Evolutionary conservation across 2,888 invertebrate species (phyloP).

Genomic region (Callosobruchus maculatus): DNA sequence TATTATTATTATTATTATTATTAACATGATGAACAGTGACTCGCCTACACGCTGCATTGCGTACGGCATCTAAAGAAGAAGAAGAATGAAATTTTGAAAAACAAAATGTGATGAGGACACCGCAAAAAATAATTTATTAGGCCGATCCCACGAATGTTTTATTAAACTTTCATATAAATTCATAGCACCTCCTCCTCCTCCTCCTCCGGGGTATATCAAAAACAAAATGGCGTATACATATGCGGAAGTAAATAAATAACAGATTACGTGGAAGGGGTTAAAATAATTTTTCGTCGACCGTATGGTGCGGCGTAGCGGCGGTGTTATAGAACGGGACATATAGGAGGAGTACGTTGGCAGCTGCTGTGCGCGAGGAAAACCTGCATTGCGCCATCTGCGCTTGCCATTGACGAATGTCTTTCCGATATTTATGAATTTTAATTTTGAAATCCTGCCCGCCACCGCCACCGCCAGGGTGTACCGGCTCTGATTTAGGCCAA

Average conservation of each 20-base stretch:
- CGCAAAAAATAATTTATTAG: no score
- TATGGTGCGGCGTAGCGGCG: neutral
- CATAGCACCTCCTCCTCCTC: neutral
- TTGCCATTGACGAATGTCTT: neutral
- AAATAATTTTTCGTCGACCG: neutral
- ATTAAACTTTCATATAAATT: neutral
- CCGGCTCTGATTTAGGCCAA: neutral
- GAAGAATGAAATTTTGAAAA: no score
- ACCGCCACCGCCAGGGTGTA: neutral
- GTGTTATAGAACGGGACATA: neutral
- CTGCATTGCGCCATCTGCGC: neutral
- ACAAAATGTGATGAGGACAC: no score
- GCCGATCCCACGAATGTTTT: no score
- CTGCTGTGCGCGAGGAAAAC: neutral
- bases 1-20: no score
- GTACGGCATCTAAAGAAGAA: no score
- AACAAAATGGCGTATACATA: neutral
- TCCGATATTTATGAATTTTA: neutral
- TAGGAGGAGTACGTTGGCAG: neutral
- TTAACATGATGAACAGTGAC: no score
- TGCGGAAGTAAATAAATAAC: neutral
- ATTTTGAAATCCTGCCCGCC: neutral
- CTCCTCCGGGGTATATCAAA: neutral
- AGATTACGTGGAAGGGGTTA: neutral
- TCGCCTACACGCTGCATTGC: no score